Conservation (phyloP, 2,797 vertebrate species). For the Potorous gilbertii region DNA sequence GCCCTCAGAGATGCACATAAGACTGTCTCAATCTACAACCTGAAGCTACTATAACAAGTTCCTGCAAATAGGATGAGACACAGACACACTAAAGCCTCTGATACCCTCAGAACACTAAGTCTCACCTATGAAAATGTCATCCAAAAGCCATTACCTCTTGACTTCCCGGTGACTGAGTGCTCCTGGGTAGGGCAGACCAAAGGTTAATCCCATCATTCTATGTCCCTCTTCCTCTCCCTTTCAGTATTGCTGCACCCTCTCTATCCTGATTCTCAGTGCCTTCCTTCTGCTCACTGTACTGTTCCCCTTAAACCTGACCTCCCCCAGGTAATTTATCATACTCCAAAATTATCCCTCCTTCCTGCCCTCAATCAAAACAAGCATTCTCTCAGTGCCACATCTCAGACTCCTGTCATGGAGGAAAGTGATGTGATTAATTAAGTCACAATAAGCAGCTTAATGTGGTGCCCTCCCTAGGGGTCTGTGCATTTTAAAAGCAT, state of each 20-base stretch:
- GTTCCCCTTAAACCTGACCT: background rate
- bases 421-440: slow-evolving; percentile 7
- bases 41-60: slow-evolving; percentile 22
- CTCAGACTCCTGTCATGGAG: background rate
- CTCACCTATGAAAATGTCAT: background rate
- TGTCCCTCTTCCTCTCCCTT: background rate
- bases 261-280: background rate
- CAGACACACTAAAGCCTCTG: background rate
- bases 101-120: background rate
- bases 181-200: background rate
- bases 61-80: background rate
- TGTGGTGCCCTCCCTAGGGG: background rate
- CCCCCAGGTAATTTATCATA: background rate
- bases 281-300: background rate
- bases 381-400: background rate
- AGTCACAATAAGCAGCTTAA: slow-evolving; percentile 4
- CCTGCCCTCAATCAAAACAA: background rate
- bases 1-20: slow-evolving; percentile 22
- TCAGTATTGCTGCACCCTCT: background rate
- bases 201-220: background rate
- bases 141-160: background rate
- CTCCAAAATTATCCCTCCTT: background rate
- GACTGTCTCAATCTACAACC: rapidly evolving
- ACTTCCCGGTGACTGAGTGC: too few relatives aligned
- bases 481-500: background rate